Conservation (phyloP, 2,888 invertebrate species). For the Elysia crispata region DNA sequence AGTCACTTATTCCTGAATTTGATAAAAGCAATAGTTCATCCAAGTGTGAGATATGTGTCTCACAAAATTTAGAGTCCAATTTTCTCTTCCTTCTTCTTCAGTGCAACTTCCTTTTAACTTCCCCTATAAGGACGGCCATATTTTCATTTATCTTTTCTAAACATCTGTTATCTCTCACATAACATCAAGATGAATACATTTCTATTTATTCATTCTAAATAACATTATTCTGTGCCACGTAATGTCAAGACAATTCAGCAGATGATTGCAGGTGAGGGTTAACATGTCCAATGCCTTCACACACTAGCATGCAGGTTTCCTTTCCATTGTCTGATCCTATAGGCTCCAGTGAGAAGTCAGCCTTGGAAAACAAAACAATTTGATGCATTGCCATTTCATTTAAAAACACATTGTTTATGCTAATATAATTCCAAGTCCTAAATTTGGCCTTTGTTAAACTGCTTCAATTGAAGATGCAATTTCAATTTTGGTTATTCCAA, state of each 20-base stretch:
- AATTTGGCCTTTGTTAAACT: neutral
- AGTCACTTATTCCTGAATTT: too few relatives aligned
- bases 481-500: neutral
- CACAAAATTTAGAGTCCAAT: too few relatives aligned
- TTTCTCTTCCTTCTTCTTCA: neutral
- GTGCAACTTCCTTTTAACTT: neutral
- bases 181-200: neutral
- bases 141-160: too few relatives aligned
- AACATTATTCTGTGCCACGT: neutral
- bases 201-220: neutral
- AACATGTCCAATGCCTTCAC: constrained; percentile 49
- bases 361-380: constrained; percentile 35
- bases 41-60: too few relatives aligned
- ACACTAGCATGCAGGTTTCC: constrained; percentile 42
- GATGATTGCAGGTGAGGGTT: constrained; percentile 31
- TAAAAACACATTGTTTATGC: neutral
- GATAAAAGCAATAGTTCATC: too few relatives aligned
- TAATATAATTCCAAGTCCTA: neutral
- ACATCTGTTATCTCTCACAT: neutral
- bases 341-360: constrained; percentile 44
- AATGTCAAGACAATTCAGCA: neutral
- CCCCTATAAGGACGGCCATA: neutral
- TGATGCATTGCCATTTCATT: neutral
- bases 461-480: neutral
- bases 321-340: constrained; percentile 19